A percentile compares a stretch with the other conserved stretches of the same genome.
phyloP scores from a whole-genome alignment of 1,140 invertebrate genomes.

The Argopecten irradians region DNA sequence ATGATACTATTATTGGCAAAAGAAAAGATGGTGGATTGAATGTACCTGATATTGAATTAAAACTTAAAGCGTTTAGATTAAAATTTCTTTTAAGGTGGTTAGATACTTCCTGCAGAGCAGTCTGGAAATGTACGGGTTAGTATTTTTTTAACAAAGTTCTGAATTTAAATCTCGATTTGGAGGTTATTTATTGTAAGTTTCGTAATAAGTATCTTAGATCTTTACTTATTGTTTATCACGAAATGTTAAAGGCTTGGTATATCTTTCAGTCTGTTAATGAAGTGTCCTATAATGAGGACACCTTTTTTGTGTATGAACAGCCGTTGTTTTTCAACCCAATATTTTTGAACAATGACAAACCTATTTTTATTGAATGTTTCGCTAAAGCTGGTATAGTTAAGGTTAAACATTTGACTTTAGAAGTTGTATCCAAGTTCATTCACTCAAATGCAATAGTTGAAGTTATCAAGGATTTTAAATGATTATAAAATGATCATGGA shows the following conservation, averaged over 20 bases:
- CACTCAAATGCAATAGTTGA: not conserved
- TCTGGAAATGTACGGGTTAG: conserved; percentile 26
- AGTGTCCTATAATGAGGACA: not conserved
- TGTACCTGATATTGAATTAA: conserved; percentile 27
- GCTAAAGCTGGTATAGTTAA: not conserved
- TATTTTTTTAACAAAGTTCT: conserved; percentile 26
- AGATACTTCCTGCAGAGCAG: not conserved
- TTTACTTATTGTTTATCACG: conserved; percentile 25
- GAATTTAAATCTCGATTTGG: not conserved
- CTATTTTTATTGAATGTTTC: conserved; percentile 13
- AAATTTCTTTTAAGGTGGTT: conserved; percentile 30
- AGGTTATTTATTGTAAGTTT: conserved; percentile 12
- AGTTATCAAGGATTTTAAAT: no score
- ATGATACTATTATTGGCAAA: conserved; percentile 18
- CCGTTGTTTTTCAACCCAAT: conserved; percentile 28
- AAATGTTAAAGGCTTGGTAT: conserved; percentile 30
- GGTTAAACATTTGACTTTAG: not conserved
- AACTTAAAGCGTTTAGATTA: conserved; percentile 26
- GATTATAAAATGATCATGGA: no score
- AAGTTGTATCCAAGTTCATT: not conserved
- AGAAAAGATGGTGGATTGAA: conserved; percentile 25
- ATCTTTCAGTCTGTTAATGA: not conserved
- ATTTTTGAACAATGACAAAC: not conserved
- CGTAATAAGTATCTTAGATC: not conserved
- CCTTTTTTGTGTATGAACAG: conserved; percentile 20